Conservation (phyloP, 1,140 invertebrate species). For the Drosophila quadrilineata region DNA sequence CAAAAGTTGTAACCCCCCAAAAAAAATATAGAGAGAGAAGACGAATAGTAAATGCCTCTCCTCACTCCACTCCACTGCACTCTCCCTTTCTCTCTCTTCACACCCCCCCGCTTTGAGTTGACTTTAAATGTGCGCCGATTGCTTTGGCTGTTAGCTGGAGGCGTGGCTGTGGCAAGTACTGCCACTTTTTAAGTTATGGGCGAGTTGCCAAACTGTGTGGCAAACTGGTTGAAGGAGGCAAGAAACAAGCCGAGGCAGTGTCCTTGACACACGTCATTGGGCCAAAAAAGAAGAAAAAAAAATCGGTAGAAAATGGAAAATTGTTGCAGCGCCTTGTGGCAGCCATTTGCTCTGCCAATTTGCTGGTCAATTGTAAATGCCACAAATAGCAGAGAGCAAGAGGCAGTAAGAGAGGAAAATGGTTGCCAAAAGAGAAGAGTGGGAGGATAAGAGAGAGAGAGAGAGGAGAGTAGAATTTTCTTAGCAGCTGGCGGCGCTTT, state of each 20-base stretch:
- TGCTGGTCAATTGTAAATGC: constrained; percentile 59
- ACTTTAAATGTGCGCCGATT: no score
- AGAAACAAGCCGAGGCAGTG: constrained; percentile 31
- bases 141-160: no score
- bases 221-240: neutral
- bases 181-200: constrained; percentile 41
- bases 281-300: no score
- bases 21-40: no score
- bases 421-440: no score
- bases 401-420: no score
- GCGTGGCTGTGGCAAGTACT: no score
- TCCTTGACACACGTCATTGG: constrained; percentile 53
- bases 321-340: neutral
- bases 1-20: constrained; percentile 27
- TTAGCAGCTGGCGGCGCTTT: neutral
- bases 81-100: neutral
- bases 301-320: no score
- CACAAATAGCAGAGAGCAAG: no score
- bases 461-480: no score
- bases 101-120: neutral
- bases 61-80: neutral
- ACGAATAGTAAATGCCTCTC: no score
- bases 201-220: constrained; percentile 51
- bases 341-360: constrained; percentile 41
- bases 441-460: no score